phyloP scores from a whole-genome alignment of 1,140 invertebrate genomes.

The Pectinophora gossypiella region DNA sequence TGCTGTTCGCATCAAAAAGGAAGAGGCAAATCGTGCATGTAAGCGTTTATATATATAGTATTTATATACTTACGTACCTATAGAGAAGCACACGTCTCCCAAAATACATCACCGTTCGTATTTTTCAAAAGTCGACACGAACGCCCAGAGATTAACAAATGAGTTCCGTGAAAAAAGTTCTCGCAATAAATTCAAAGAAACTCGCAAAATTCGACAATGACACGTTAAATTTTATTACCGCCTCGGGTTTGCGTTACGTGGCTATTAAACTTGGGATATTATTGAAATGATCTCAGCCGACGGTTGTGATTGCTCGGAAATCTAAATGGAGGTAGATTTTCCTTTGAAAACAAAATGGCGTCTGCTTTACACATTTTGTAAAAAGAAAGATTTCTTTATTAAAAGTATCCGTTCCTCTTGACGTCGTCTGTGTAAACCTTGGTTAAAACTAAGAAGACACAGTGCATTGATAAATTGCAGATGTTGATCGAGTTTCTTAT shows the following conservation, averaged over 20 bases:
- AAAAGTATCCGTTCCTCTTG: no score
- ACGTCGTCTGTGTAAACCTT: no score
- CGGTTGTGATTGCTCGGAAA: slow-evolving; percentile 15
- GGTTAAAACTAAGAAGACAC: no score
- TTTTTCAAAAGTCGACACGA: background rate
- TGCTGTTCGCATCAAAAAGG: no score
- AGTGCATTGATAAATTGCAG: no score
- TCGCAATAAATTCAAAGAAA: slow-evolving; percentile 44
- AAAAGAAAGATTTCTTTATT: no score
- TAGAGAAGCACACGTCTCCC: no score
- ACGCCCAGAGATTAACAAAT: slow-evolving; percentile 41
- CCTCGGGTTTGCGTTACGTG: slow-evolving; percentile 33
- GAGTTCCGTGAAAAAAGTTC: slow-evolving; percentile 43
- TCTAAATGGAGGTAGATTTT: background rate
- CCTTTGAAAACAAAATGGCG: background rate
- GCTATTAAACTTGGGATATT: slow-evolving; percentile 59
- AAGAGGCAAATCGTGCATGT: no score
- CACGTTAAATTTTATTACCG: slow-evolving; percentile 63
- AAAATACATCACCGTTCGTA: background rate
- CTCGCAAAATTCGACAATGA: slow-evolving; percentile 45
- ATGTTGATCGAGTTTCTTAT: no score
- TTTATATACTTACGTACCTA: no score
- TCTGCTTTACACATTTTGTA: no score
- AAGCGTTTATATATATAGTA: no score
- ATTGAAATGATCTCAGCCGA: slow-evolving; percentile 57